Conservation (phyloP, 1,140 invertebrate species). For the Aradophagus sp. region DNA sequence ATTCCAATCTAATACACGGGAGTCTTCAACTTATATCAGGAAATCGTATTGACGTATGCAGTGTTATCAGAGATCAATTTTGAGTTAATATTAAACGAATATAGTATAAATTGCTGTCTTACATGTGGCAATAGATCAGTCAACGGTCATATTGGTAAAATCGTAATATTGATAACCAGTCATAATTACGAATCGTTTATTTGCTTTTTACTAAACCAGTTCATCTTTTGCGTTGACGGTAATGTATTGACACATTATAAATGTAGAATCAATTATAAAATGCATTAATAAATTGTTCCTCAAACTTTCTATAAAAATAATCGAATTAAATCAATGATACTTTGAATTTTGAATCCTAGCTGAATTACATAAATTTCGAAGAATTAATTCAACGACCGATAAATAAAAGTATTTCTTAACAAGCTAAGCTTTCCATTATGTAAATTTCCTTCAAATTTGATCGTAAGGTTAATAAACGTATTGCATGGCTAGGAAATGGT, state of each 20-base stretch:
- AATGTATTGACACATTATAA: no score
- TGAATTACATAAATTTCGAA: constrained; percentile 10
- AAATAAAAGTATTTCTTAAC: constrained; percentile 9
- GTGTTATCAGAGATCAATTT: no score
- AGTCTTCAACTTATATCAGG: no score
- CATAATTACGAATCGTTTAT: no score
- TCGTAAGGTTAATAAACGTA: constrained; percentile 18
- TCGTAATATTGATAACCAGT: no score
- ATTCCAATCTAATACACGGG: no score
- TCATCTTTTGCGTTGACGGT: neutral
- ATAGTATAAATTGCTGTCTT: no score
- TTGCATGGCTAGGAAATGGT: constrained; percentile 4
- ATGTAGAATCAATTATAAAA: neutral
- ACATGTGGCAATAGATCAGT: no score
- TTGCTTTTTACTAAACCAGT: no score
- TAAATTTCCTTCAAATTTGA: constrained; percentile 30
- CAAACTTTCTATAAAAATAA: neutral
- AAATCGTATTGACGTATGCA: no score
- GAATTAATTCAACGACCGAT: constrained; percentile 27
- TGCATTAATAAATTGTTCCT: neutral
- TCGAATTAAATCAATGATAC: neutral
- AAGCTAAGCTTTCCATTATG: constrained; percentile 29
- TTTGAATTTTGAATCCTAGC: neutral
- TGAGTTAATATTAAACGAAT: no score
- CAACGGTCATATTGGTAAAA: no score